phyloP scores from a whole-genome alignment of 2,797 vertebrate genomes.

The Eupleurogrammus muticus region DNA sequence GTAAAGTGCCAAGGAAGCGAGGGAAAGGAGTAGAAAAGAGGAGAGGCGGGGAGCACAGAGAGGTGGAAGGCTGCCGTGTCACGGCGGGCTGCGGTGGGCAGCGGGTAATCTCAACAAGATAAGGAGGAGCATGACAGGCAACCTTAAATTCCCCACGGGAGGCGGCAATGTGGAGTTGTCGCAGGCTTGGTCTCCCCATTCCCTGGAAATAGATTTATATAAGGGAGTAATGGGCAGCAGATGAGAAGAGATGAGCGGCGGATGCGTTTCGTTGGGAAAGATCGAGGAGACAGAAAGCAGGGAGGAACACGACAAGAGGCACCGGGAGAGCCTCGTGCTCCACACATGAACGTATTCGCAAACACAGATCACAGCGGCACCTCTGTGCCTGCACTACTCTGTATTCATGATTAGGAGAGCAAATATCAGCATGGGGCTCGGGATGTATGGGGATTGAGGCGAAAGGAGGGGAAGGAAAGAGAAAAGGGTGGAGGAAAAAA shows the following conservation, averaged over 20 bases:
- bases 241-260: constrained; percentile 22
- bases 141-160: constrained; percentile 75
- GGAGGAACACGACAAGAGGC: constrained; percentile 3
- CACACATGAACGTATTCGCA: constrained; percentile 37
- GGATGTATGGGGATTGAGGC: constrained; percentile 42
- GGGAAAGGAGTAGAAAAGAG: constrained; percentile 7
- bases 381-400: constrained; percentile 59
- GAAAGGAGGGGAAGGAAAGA: constrained; percentile 40
- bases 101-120: constrained; percentile 70
- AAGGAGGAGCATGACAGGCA: constrained; percentile 71
- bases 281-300: constrained; percentile 18
- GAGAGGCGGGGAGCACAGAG: constrained; percentile 29
- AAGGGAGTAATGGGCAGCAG: constrained; percentile 32
- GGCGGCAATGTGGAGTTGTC: constrained; percentile 50
- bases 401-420: constrained; percentile 73
- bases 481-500: constrained; percentile 32
- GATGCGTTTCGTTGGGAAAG: constrained; percentile 44
- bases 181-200: constrained; percentile 30
- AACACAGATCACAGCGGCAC: constrained; percentile 61
- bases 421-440: constrained; percentile 64
- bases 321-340: constrained; percentile 11
- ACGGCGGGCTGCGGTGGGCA: constrained; percentile 57
- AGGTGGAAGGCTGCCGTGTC: constrained; percentile 54
- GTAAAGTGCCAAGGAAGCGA: constrained; percentile 15
- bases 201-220: constrained; percentile 53